Conservation (phyloP, 2,797 vertebrate species). For the Typhlichthys eigenmanni region DNA sequence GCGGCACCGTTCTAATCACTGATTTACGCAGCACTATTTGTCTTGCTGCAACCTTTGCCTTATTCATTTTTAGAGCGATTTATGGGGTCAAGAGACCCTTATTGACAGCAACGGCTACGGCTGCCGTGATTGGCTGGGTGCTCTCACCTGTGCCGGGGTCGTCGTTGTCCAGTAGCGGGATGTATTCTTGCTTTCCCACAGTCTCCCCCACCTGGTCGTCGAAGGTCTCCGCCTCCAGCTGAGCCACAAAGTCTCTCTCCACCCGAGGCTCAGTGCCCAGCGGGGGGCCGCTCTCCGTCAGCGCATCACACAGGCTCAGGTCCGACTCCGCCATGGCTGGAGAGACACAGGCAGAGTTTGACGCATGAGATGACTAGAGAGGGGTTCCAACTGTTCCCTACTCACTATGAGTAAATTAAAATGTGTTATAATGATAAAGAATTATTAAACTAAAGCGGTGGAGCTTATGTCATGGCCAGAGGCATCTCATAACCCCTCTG, state of each 20-base stretch:
- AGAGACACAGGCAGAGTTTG: slow-evolving; percentile 8
- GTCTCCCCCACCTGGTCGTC: slow-evolving; percentile 92
- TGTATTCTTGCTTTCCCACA: slow-evolving; percentile 88
- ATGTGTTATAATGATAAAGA: too few species aligned
- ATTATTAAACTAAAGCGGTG: too few species aligned
- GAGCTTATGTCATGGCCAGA: too few species aligned
- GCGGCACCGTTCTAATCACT: too few species aligned
- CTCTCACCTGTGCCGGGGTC: slow-evolving; percentile 67
- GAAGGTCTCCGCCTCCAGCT: slow-evolving; percentile 87
- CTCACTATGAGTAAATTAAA: too few species aligned
- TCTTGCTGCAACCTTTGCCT: too few species aligned
- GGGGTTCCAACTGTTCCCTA: not conserved
- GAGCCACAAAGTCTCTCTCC: slow-evolving; percentile 88
- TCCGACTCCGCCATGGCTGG: slow-evolving; percentile 82
- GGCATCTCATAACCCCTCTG: too few species aligned
- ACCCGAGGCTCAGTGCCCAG: slow-evolving; percentile 78
- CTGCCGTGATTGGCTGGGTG: not conserved
- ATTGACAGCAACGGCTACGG: too few species aligned
- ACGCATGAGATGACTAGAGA: not conserved
- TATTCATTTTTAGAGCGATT: too few species aligned
- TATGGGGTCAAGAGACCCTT: too few species aligned
- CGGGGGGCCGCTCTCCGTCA: slow-evolving; percentile 80
- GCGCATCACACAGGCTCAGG: slow-evolving; percentile 90
- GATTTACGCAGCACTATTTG: too few species aligned
- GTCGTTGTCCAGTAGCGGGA: slow-evolving; percentile 88